Base-by-base conservation (phyloP, 2,797 vertebrate genomes). In the Rhabdophis nuchalis region DNA sequence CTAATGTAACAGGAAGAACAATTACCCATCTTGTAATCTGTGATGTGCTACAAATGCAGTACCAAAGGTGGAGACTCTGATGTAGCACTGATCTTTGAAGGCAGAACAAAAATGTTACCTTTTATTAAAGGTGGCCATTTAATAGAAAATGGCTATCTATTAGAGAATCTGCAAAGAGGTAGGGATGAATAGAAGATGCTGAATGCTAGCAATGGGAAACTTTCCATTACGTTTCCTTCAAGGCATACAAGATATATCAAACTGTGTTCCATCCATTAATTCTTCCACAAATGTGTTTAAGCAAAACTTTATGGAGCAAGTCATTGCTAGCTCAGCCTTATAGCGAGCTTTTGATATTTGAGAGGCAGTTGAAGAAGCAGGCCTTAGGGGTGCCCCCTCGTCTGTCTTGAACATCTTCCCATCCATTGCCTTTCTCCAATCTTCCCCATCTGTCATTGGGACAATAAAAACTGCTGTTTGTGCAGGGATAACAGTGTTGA, bases 1-100 rank as follows among this genome's bases (percentile, higher is more conserved):
- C 89, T 94, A 93, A 96, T 93, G 56, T 88, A 96, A 96, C 93
- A 54, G 85, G 94, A 96, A 95, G 86, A 91, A 90, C 93, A 96
- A 96, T 95, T 96, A 90, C 61, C 53, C 87, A 90, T 97, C 93
- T 95, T 93, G 85, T 53, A 82, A 91, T 94, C 92, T 92, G 87
- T 93, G 94, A 94, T 60, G 95, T 93, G 95, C 93, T 25, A 92
- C 86, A 87, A n/a, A 41, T n/a, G 89, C 94, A 56, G 1, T 94
- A 89, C 86, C 87, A 93, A 85, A 82, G 0, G 4, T 72, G 32
- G 87, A 27, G 32, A 5, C 57, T 88, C 87, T 87, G 68, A 57
- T 77, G 23, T 53, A 52, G 50, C 3, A 1, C 41, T 90, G 68
- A 90, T 94, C 46, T 93, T 90, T 29, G 18, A 23, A 56, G n/a